Evolutionary conservation across 2,888 invertebrate genomes (phyloP), one percentile per base, ranked within the genome.

Genomic region (Epinotia ramella): DNA sequence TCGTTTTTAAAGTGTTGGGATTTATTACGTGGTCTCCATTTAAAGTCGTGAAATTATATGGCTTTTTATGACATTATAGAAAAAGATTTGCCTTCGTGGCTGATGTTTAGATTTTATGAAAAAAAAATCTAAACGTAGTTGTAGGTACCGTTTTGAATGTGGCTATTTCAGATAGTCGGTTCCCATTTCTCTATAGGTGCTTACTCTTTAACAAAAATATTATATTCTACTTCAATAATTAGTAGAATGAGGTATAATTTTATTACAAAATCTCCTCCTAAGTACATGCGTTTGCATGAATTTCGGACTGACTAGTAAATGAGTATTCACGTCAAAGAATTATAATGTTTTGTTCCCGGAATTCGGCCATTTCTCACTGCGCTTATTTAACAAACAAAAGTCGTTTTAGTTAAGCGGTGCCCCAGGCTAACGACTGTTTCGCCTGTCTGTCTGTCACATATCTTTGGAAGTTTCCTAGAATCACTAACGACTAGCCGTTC

Each of bases 391-490:
- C 73, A 63, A 67, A 62, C 59, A 60, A 70, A 70, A 65, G 20
- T 70, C 64, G 65, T 75, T 70, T 56, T 9, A 68, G 46, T 64
- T 64, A 57, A 69, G 73, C 60, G 56, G 64, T 64, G 49, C 24
- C 69, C 49, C 59, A 33, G 57, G n/a, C 64, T 69, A 74, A 74
- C 64, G 74, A 68, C 69, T 57, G 68, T 18, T 64, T 74, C 69
- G 75, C 71, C 75, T 67, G 75, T 71, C 74, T 65, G 74, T 74
- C 75, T 71, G 75, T 76, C 66, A 76, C 75, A 71, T 71, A 71
- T 71, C 66, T 66, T 62, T 12, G 56, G 24, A 76, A 75, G 40
- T 71, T 76, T 65, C 71, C 28, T 20, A 16, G 70, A 76, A 66
- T 53, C 56, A 60, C 70, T 76, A 71, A 76, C 66, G 71, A 64